phyloP scores from a whole-genome alignment of 2,797 vertebrate species.

The Euphonia xanthogaster region DNA sequence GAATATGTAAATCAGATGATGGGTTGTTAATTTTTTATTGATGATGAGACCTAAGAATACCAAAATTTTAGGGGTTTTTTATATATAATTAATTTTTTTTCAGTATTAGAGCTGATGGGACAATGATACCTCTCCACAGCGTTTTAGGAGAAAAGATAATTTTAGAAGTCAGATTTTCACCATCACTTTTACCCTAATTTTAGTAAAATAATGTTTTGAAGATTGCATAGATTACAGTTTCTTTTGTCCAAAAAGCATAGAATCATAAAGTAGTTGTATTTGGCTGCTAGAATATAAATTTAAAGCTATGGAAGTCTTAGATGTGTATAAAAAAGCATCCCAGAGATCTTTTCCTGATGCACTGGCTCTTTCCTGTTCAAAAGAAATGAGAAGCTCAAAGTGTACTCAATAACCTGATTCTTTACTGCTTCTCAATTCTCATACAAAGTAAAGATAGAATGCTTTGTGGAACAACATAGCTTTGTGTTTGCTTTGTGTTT shows the following conservation, averaged over 20 bases:
- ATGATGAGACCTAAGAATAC: background rate
- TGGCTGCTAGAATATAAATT: background rate
- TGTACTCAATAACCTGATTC: background rate
- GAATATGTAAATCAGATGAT: background rate
- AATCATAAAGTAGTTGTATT: background rate
- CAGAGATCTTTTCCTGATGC: background rate
- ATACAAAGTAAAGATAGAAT: background rate
- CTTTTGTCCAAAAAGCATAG: background rate
- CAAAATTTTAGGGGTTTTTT: rapidly evolving
- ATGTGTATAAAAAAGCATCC: background rate
- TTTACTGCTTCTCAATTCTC: background rate
- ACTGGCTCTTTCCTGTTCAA: background rate
- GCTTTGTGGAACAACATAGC: background rate
- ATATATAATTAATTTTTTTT: background rate
- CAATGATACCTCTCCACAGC: background rate
- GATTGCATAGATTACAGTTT: background rate
- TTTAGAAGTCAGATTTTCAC: background rate
- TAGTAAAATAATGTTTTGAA: background rate
- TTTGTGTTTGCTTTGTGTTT: background rate
- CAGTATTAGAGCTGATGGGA: background rate
- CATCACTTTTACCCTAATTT: background rate
- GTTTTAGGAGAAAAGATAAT: background rate
- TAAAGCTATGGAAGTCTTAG: background rate
- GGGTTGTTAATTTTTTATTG: background rate
- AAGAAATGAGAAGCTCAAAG: background rate